Evolutionary conservation across 2,888 invertebrate genomes (phyloP).

Genomic region (Cancer borealis): DNA sequence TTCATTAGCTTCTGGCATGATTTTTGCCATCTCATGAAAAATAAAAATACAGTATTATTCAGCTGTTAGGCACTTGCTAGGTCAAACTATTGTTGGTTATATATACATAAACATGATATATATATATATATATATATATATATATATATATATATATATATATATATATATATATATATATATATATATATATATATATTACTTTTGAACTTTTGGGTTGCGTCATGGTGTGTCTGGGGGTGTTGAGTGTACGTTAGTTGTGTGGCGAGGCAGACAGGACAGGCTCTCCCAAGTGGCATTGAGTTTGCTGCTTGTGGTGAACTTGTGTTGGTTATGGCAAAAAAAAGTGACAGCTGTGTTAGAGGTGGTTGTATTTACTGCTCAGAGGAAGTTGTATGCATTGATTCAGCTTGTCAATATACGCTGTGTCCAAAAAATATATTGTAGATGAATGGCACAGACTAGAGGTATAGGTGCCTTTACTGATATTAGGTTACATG

Average conservation of each 20-base stretch:
- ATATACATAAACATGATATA: not conserved
- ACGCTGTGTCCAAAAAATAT: conserved; percentile 8
- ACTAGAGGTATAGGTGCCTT: conserved; percentile 38
- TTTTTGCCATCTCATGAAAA: conserved; percentile 9
- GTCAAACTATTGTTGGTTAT: conserved; percentile 22
- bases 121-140: not conserved
- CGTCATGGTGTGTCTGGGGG: not conserved
- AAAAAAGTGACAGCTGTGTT: not conserved
- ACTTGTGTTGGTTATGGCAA: not conserved
- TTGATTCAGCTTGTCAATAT: conserved; percentile 13
- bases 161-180: not conserved
- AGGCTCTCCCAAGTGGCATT: not conserved
- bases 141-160: not conserved
- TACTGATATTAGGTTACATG: conserved; percentile 33
- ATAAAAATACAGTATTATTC: conserved; percentile 6
- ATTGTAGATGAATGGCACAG: conserved; percentile 13
- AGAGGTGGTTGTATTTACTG: not conserved
- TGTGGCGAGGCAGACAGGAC: not conserved
- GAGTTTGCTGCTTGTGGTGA: not conserved
- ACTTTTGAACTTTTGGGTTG: not conserved
- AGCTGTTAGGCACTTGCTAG: conserved; percentile 18
- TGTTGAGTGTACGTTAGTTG: not conserved
- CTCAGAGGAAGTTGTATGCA: not conserved
- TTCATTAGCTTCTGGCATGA: conserved; percentile 8
- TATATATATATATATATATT: not conserved